Evolutionary conservation across 2,888 invertebrate species (phyloP).

Genomic region (Drosophila nr. perissopoda): DNA sequence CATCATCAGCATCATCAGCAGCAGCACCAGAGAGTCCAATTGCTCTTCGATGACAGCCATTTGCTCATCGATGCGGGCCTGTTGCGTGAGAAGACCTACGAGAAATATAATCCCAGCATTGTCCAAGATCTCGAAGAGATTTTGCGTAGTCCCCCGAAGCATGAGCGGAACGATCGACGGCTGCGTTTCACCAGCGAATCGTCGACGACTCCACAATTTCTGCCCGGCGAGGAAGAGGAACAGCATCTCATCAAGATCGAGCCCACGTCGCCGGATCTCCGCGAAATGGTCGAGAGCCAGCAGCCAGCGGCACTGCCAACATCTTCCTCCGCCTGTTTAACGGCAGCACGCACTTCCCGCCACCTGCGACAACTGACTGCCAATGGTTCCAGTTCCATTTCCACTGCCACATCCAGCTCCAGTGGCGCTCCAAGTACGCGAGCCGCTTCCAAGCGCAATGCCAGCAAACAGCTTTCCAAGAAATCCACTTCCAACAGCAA

Average conservation of each 20-base stretch:
- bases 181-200: slow-evolving; percentile 82
- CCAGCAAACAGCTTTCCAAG: slow-evolving; percentile 41
- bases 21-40: slow-evolving; percentile 68
- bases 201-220: slow-evolving; percentile 77
- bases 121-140: slow-evolving; percentile 85
- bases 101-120: slow-evolving; percentile 83
- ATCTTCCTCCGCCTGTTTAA: slow-evolving; percentile 40
- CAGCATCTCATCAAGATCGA: slow-evolving; percentile 81
- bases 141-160: slow-evolving; percentile 83
- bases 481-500: slow-evolving; percentile 31
- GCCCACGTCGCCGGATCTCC: slow-evolving; percentile 81
- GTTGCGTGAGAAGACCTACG: slow-evolving; percentile 80
- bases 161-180: slow-evolving; percentile 70
- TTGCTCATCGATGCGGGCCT: slow-evolving; percentile 80
- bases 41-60: slow-evolving; percentile 83
- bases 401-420: slow-evolving; percentile 49
- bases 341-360: slow-evolving; percentile 68
- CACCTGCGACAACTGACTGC: slow-evolving; percentile 60
- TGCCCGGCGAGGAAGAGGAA: slow-evolving; percentile 72
- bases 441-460: slow-evolving; percentile 29
- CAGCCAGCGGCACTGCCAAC: slow-evolving; percentile 46
- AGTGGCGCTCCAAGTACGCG: not conserved
- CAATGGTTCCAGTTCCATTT: slow-evolving; percentile 37
- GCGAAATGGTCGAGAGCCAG: slow-evolving; percentile 78
- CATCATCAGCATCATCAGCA: slow-evolving; percentile 39